Base-by-base conservation (phyloP, 2,113 vertebrate species). In the Tautogolabrus adspersus region DNA sequence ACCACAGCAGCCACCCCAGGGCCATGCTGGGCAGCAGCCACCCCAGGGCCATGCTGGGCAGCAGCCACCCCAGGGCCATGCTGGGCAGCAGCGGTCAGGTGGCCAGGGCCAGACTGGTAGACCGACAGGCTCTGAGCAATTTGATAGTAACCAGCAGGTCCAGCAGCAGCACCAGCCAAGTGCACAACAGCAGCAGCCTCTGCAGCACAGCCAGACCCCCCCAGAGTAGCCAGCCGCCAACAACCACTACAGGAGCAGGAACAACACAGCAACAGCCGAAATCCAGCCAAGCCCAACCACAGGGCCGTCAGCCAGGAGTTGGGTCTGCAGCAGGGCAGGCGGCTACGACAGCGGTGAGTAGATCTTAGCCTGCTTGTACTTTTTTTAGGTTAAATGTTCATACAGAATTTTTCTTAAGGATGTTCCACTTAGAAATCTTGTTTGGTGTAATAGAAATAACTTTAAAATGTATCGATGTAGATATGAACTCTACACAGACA, bases 291-390 rank as follows among this genome's bases (percentile, higher is more conserved):
- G 83, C 91, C 21, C 88, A 88, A 76, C 80, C 93, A 72, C 91
- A 87, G 73, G 72, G 92, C 0, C 92, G 92, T n/a, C 91, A 88
- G 0, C 37, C 94, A 11, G 94, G 93, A 81, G 64, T 90, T 0
- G 91, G 88, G 0, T 79, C 93, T 66, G 58, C 85, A 79, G 67
- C 84, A 73, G 91, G 87, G 56, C 94, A 91, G 47, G 95, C 93
- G 55, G 78, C 93, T 61, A 60, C 88, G 10, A 87, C 94, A 26
- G 88, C 30, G 19, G 97, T 99, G 87, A 96, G 96, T 93, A 54
- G 34, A 57, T 12, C 10, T 10, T 6, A 52, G 30, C 8, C 19
- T 56, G 22, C 19, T 64, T 63, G 44, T 19, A 56, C 1, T 73
- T 42, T 21, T 23, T 13, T 10, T 52, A 26, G 16, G 54, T 38